phyloP scores from a whole-genome alignment of 2,113 vertebrate genomes.

The Melanostigma gelatinosum region DNA sequence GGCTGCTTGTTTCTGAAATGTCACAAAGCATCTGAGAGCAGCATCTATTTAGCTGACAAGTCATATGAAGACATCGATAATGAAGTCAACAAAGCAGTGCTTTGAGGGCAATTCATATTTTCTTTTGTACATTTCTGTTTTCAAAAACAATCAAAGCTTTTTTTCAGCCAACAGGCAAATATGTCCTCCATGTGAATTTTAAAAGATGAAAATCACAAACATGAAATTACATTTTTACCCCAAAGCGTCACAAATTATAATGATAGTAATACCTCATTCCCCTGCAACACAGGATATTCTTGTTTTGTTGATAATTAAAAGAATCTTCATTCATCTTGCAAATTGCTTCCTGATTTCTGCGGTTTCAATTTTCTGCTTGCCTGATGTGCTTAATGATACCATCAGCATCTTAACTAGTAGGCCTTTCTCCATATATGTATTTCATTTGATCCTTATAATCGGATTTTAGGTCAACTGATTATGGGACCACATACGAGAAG shows the following conservation, averaged over 20 bases:
- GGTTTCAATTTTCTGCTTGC: slow-evolving; percentile 78
- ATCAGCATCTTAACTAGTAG: slow-evolving; percentile 68
- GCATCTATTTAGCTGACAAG: not conserved
- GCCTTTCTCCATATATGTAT: slow-evolving; percentile 12
- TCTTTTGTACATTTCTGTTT: not conserved
- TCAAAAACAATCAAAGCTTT: not conserved
- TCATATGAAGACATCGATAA: slow-evolving; percentile 8
- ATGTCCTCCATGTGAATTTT: not conserved
- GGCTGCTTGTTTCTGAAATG: slow-evolving; percentile 3
- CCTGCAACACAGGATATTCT: slow-evolving; percentile 45
- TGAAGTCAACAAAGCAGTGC: not conserved
- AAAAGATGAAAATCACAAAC: slow-evolving; percentile 16
- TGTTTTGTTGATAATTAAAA: slow-evolving; percentile 72
- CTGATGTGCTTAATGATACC: slow-evolving; percentile 70
- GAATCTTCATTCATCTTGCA: slow-evolving; percentile 69
- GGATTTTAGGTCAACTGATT: slow-evolving; percentile 95
- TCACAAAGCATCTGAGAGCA: not conserved
- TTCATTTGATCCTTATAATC: slow-evolving; percentile 72
- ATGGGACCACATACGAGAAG: slow-evolving; percentile 95
- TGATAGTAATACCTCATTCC: slow-evolving; percentile 8
- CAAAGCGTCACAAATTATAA: slow-evolving; percentile 25
- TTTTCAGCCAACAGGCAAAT: not conserved
- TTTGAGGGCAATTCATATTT: not conserved
- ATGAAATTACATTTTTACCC: slow-evolving; percentile 14
- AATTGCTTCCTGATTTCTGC: slow-evolving; percentile 74